A percentile compares a stretch with the other conserved stretches of the same genome.
Evolutionary conservation across 2,797 vertebrate species (phyloP).

Genomic region (Acrossocheilus wenchowensis): DNA sequence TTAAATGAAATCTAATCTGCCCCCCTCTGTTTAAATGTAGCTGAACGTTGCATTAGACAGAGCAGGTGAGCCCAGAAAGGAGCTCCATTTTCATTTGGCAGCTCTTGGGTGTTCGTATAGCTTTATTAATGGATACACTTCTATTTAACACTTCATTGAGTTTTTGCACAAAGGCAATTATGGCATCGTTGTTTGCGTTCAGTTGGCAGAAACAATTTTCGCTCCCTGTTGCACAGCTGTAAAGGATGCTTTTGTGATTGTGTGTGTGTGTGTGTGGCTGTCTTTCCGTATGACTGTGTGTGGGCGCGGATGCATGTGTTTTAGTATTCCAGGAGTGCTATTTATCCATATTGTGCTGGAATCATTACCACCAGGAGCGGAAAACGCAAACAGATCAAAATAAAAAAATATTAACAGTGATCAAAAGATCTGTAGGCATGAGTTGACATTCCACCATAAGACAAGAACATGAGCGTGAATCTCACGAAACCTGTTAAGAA

Average conservation of each 20-base stretch:
- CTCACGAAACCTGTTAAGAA: not conserved
- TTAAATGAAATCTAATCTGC: slow-evolving; percentile 54
- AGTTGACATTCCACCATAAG: not conserved
- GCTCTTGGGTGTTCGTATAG: slow-evolving; percentile 41
- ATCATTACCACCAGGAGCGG: slow-evolving; percentile 1
- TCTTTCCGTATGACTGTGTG: slow-evolving; percentile 1
- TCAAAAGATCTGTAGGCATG: slow-evolving; percentile 11
- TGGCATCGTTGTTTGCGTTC: slow-evolving; percentile 55
- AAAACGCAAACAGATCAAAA: slow-evolving; percentile 17
- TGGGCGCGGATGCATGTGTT: slow-evolving; percentile 1
- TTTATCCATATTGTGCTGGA: slow-evolving; percentile 18
- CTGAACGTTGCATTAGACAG: slow-evolving; percentile 50
- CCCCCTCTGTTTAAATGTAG: slow-evolving; percentile 43
- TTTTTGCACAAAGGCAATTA: slow-evolving; percentile 62
- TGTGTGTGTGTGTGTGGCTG: not conserved
- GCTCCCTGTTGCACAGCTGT: slow-evolving; percentile 48
- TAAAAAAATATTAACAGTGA: slow-evolving; percentile 21
- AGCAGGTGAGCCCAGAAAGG: slow-evolving; percentile 51
- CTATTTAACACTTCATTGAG: slow-evolving; percentile 65
- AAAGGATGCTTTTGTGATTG: slow-evolving; percentile 37
- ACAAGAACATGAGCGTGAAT: not conserved
- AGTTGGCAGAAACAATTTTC: slow-evolving; percentile 54
- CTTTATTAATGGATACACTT: slow-evolving; percentile 61
- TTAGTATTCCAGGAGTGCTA: slow-evolving; percentile 17
- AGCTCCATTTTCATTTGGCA: slow-evolving; percentile 60